These are phyloP conservation scores for Mactromeris polynyma DNA, from an alignment of 2,888 invertebrate species.

Conservation along the genomic window DNA sequence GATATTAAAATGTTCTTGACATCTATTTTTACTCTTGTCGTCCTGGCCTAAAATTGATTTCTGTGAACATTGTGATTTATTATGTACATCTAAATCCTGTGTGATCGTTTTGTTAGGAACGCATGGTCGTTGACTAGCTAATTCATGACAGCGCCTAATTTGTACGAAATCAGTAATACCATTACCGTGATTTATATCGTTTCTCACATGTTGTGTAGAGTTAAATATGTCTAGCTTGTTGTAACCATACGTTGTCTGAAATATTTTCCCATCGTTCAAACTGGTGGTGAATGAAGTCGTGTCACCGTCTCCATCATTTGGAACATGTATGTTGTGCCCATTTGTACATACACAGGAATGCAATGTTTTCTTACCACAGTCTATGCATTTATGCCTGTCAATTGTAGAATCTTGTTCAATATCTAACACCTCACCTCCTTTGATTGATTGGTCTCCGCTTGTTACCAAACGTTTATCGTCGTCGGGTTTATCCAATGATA, in stretches of 20 bases:
- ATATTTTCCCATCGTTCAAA: not conserved
- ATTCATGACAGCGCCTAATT: constrained; percentile 1
- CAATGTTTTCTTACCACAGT: not conserved
- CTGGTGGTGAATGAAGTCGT: not conserved
- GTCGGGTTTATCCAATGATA: not conserved
- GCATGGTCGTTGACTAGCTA: not conserved
- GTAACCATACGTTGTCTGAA: not conserved
- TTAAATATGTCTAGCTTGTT: not conserved
- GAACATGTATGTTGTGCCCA: not conserved
- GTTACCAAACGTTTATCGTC: not conserved
- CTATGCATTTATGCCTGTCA: not conserved
- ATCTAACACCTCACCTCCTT: not conserved
- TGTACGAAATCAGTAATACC: constrained; percentile 3
- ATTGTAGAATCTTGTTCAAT: not conserved
- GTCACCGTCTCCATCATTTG: not conserved
- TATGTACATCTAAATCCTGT: not conserved
- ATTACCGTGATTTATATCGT: not conserved
- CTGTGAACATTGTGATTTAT: not conserved
- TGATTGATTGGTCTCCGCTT: not conserved
- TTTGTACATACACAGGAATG: not conserved
- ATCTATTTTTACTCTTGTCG: not conserved
- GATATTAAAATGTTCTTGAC: not conserved
- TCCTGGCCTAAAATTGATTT: not conserved
- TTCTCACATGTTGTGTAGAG: not conserved
- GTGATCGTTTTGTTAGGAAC: not conserved